These are phyloP conservation scores for Odontamblyopus lacepedii DNA, from an alignment of 2,797 vertebrate genomes.

Conservation along the genomic window DNA sequence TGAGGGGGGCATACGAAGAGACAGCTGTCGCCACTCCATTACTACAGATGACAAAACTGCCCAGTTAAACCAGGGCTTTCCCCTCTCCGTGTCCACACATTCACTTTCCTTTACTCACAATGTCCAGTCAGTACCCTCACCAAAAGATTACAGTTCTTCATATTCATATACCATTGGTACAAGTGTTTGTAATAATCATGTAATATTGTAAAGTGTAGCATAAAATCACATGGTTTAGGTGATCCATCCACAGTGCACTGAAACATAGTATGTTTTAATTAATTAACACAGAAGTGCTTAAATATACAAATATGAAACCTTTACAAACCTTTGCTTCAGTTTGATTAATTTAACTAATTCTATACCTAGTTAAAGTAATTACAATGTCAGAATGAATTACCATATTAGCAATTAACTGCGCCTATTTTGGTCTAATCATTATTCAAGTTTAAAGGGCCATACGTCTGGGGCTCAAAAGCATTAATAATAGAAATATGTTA, in stretches of 20 bases:
- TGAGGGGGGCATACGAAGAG: slow-evolving; percentile 76
- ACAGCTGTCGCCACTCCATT: slow-evolving; percentile 85
- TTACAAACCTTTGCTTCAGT: neutral
- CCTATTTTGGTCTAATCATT: slow-evolving; percentile 25
- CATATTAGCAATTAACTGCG: slow-evolving; percentile 35
- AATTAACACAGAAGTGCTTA: neutral
- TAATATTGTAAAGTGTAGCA: neutral
- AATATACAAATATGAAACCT: neutral
- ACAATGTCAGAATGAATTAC: slow-evolving; percentile 37
- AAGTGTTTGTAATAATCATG: neutral
- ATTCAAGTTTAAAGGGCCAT: slow-evolving; percentile 15
- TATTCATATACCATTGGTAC: neutral
- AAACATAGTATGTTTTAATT: neutral
- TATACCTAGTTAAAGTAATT: slow-evolving; percentile 35
- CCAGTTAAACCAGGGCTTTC: slow-evolving; percentile 63
- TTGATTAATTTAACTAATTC: slow-evolving; percentile 43
- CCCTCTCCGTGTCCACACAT: slow-evolving; percentile 37
- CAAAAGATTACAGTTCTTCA: neutral
- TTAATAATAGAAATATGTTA: slow-evolving; percentile 10
- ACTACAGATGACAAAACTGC: slow-evolving; percentile 75
- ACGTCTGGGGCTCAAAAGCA: neutral
- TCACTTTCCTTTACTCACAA: slow-evolving; percentile 42
- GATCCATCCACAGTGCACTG: neutral
- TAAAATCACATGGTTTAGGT: neutral
- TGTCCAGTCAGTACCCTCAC: slow-evolving; percentile 24